Base-by-base conservation (phyloP, 1,140 invertebrate species). In the Scaptomyza hsui region DNA sequence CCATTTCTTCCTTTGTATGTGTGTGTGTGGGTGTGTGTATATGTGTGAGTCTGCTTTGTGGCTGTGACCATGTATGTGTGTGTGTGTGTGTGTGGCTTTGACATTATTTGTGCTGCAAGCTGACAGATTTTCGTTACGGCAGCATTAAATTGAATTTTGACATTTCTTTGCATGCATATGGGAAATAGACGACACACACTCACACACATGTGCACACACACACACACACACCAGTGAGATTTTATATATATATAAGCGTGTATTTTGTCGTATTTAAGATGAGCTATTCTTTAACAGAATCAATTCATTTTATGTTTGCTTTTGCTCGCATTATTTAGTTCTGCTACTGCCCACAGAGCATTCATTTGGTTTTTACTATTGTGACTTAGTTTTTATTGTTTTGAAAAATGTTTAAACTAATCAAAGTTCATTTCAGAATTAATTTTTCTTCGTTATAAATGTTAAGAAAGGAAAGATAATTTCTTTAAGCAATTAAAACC, bases 141-240 rank as follows among this genome's bases (percentile, higher is more conserved):
- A 85, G 77, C 81, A 85, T 85, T 85, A 85, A 85, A 85, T 85
- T 85, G 81, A 86, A 86, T 85, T 85, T 88, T 86, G 81, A 85
- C 81, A 85, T 85, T 85, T 86, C 81, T 85, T 86, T 85, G 77
- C 69, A 62, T 72, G 67, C 80, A 86, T 74, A 68, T 64, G 49
- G 47, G 21, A 72, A 62, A 63, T 62, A 63, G 24, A 39, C 15
- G 4, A 44, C 7, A 63, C 32, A 15, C 15, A 26, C 18, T 53
- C 9, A 53, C 1, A 56, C 12, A 41, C 21, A 55, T 35, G 16
- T 37, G 48, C 5, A 45, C 32, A 47, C 26, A 32, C 35, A 19
- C 19, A 44, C 29, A 39, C 41, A 57, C 52, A 49, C 44, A 42
- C 16, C 3, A 29, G 1, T 4, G 2, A 1, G 10, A 18, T 21